Percentiles rank a stretch among this genome's conserved stretches.
Conservation (phyloP, 2,113 vertebrate genomes). For the Bujurquina vittata region DNA sequence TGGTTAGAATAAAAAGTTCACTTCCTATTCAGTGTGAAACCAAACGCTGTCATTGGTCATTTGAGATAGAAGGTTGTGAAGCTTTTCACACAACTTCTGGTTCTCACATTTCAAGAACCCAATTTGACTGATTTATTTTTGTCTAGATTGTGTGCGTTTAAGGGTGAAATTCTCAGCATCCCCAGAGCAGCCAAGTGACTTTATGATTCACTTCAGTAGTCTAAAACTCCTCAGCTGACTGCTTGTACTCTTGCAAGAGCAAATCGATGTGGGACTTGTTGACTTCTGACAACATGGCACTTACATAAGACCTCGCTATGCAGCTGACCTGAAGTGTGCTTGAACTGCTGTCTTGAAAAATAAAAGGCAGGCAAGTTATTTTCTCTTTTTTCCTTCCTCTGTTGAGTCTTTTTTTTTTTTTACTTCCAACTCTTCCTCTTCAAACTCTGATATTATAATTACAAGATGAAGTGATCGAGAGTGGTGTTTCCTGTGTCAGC, state of each 20-base stretch:
- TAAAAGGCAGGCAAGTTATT: conserved; percentile 21
- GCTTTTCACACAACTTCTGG: not conserved
- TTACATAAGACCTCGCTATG: conserved; percentile 48
- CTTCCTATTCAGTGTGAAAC: not conserved
- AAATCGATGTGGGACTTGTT: conserved; percentile 63
- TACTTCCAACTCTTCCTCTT: not conserved
- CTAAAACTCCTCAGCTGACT: conserved; percentile 5
- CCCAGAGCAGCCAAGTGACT: not conserved
- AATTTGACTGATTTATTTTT: not conserved
- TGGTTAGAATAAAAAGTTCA: not conserved
- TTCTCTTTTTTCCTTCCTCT: not conserved
- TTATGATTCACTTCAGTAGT: not conserved
- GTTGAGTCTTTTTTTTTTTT: not conserved
- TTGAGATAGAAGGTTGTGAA: not conserved
- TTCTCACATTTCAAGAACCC: not conserved
- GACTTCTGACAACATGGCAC: conserved; percentile 46
- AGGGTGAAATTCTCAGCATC: not conserved
- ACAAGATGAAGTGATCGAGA: not conserved
- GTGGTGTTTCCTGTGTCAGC: conserved; percentile 3
- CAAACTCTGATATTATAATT: conserved; percentile 16
- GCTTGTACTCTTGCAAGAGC: conserved; percentile 40
- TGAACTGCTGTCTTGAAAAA: conserved; percentile 50
- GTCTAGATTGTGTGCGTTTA: not conserved
- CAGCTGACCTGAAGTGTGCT: conserved; percentile 50
- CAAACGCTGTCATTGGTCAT: not conserved